A percentile compares a stretch with the other conserved stretches of the same genome.
Conservation (phyloP, 2,113 vertebrate species). For the Eleginops maclovinus region DNA sequence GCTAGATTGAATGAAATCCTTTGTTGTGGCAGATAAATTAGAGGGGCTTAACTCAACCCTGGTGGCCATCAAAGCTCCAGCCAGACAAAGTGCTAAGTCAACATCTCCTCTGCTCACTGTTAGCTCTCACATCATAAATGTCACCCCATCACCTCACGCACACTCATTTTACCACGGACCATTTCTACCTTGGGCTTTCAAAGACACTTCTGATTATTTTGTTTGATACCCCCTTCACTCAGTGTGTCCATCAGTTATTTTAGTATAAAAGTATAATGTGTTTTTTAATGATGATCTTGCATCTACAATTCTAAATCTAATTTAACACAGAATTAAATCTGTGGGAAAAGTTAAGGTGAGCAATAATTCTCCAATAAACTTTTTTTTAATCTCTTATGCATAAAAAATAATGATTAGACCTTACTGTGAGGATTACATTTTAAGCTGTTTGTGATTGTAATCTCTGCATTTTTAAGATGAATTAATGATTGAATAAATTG, state of each 20-base stretch:
- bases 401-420: slow-evolving; percentile 33
- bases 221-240: slow-evolving; percentile 30
- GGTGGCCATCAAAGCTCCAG: slow-evolving; percentile 52
- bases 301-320: background rate
- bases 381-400: slow-evolving; percentile 20
- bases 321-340: background rate
- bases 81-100: slow-evolving; percentile 62
- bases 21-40: slow-evolving; percentile 65
- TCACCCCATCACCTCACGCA: slow-evolving; percentile 69
- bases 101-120: slow-evolving; percentile 74
- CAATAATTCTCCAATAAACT: background rate
- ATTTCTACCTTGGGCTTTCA: slow-evolving; percentile 25
- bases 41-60: slow-evolving; percentile 45
- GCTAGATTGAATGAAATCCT: slow-evolving; percentile 57
- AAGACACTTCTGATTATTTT: slow-evolving; percentile 37
- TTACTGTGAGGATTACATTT: slow-evolving; percentile 36
- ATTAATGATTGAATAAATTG: slow-evolving; percentile 64
- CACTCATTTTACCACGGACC: slow-evolving; percentile 49
- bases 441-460: slow-evolving; percentile 43
- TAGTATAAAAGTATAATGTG: background rate
- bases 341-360: background rate
- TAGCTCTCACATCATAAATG: slow-evolving; percentile 80
- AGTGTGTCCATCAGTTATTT: background rate
- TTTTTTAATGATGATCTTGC: slow-evolving; percentile 3
- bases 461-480: slow-evolving; percentile 35